A percentile compares a stretch with the other conserved stretches of the same genome.
Conservation (phyloP, 92 coral and sea anemone genomes). For the Parazoanthus atlanticus region DNA sequence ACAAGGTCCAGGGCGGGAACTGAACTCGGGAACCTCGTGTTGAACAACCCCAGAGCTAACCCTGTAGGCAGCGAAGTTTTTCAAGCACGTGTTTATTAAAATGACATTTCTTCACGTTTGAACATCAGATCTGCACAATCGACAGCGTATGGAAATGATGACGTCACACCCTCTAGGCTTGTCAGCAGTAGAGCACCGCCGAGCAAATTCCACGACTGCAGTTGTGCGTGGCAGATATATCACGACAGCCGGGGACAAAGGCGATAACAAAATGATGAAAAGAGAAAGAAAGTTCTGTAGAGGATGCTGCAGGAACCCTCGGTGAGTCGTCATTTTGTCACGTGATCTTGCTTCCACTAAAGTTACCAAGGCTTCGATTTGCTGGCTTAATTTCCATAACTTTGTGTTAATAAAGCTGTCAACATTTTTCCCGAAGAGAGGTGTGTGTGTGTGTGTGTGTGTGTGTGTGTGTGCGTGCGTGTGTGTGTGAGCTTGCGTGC, state of each 20-base stretch:
- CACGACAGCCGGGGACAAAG: background rate
- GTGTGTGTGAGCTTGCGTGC: too few species aligned
- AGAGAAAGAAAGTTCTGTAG: background rate
- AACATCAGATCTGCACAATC: background rate
- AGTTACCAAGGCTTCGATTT: background rate
- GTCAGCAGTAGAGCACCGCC: background rate
- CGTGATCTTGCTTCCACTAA: background rate
- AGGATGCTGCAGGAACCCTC: slow-evolving; percentile 2
- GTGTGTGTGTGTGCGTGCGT: too few species aligned
- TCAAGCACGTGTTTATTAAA: background rate
- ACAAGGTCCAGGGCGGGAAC: too few species aligned
- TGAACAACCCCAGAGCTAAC: too few species aligned
- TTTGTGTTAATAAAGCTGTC: too few species aligned
- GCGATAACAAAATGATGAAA: background rate
- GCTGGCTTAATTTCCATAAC: background rate
- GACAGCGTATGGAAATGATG: background rate
- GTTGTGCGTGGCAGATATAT: background rate
- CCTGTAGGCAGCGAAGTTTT: background rate
- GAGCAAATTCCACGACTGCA: background rate
- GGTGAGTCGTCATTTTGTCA: background rate
- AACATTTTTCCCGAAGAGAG: too few species aligned
- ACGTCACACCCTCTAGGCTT: background rate
- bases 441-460: too few species aligned
- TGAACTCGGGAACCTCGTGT: too few species aligned
- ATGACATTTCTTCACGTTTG: background rate